Evolutionary conservation across 1,140 invertebrate genomes (phyloP).

Genomic region (Mesaphorura yosii): DNA sequence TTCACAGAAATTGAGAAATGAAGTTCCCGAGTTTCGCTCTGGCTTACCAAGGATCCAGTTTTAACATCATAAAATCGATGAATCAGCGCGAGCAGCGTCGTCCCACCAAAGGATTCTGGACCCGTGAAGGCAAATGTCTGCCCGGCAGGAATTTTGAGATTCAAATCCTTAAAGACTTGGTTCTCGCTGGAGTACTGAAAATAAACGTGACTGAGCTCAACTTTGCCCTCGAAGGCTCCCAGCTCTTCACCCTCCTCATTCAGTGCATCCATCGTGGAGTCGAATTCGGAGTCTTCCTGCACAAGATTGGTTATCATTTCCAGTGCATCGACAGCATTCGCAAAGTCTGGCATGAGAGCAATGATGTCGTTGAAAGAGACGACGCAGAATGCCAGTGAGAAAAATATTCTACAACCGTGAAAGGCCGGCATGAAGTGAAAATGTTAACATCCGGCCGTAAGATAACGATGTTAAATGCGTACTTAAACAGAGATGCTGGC

Average conservation of each 20-base stretch:
- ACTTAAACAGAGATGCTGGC: too few species aligned
- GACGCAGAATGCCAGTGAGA: conserved; percentile 38
- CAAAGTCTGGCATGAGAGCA: conserved; percentile 46
- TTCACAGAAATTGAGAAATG: too few species aligned
- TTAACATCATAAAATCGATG: conserved; percentile 69
- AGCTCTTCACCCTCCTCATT: neutral
- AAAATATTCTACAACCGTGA: conserved; percentile 36
- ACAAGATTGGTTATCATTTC: neutral
- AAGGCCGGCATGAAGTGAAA: too few species aligned
- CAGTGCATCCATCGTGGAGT: conserved; percentile 36
- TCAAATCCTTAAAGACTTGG: neutral
- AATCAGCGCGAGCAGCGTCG: conserved; percentile 71
- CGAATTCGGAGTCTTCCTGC: too few species aligned
- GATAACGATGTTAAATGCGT: too few species aligned
- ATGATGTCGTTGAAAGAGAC: conserved; percentile 40
- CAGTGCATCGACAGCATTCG: conserved; percentile 30
- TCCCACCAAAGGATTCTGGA: conserved; percentile 50
- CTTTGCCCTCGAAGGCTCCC: neutral
- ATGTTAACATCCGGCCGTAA: too few species aligned
- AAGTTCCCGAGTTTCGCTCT: too few species aligned
- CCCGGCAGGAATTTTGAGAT: neutral
- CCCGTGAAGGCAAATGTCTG: neutral
- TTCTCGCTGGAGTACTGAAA: too few species aligned
- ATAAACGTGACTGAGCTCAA: neutral
- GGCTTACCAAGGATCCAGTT: conserved; percentile 41